A percentile compares a stretch with the other conserved stretches of the same genome.
Evolutionary conservation across 2,797 vertebrate species (phyloP).

Genomic region (Alcedo atthis): DNA sequence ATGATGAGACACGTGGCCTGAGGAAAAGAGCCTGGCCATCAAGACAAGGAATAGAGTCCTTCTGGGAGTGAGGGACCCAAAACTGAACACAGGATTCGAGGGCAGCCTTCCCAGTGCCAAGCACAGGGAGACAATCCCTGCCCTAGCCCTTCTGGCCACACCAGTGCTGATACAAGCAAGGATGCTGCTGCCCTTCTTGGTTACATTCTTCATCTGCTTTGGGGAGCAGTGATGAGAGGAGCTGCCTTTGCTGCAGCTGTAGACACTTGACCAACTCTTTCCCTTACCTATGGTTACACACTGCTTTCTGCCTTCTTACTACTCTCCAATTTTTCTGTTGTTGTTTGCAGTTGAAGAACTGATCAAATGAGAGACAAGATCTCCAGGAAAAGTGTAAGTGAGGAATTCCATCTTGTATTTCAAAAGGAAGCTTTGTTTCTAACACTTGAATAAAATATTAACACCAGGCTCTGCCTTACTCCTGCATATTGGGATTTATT

Average conservation of each 20-base stretch:
- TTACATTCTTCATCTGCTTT: neutral
- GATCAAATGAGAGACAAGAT: neutral
- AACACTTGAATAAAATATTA: neutral
- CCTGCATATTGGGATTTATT: neutral
- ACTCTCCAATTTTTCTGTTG: neutral
- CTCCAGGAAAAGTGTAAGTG: neutral
- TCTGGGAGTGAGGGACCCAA: too few species aligned
- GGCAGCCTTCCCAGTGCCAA: too few species aligned
- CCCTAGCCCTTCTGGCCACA: too few species aligned
- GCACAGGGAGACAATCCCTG: too few species aligned
- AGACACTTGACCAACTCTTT: neutral
- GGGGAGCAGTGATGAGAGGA: neutral
- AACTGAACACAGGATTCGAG: neutral
- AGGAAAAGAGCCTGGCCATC: neutral
- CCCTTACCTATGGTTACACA: neutral
- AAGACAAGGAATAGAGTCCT: neutral
- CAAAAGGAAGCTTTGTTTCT: neutral
- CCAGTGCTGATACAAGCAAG: too few species aligned
- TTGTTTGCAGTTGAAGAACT: constrained; percentile 38
- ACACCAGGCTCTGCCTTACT: neutral
- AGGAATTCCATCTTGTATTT: neutral
- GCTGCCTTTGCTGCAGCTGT: neutral
- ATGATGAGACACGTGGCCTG: neutral
- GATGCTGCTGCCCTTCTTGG: too few species aligned
- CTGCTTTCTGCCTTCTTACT: neutral